A percentile compares a stretch with the other conserved stretches of the same genome.
These are phyloP conservation scores for Brachionus sp. DNA, from an alignment of 1,140 invertebrate genomes.

Conservation along the genomic window DNA sequence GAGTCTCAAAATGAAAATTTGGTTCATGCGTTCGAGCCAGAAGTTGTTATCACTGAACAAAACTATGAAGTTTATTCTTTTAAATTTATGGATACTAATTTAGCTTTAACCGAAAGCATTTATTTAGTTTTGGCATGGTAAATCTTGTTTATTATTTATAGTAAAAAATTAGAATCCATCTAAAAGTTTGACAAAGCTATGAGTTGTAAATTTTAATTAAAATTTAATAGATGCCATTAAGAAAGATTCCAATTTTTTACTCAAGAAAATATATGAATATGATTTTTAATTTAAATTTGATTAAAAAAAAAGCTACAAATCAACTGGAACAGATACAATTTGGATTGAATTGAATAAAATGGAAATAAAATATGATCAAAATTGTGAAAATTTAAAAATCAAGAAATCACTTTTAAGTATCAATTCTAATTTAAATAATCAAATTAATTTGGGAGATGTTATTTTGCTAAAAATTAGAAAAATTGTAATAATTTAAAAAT, in stretches of 20 bases:
- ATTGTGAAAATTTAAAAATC: not conserved
- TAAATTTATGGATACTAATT: not conserved
- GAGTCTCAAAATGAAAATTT: not conserved
- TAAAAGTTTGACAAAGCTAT: too few species aligned
- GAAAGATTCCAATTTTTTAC: too few species aligned
- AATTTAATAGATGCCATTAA: too few species aligned
- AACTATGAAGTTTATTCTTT: not conserved
- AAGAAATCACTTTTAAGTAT: not conserved
- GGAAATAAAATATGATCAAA: not conserved
- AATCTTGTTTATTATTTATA: not conserved
- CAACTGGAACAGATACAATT: not conserved
- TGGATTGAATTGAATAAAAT: not conserved
- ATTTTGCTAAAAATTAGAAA: not conserved
- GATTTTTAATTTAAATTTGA: not conserved
- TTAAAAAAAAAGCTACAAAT: not conserved
- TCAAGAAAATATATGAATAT: too few species aligned
- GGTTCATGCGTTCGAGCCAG: not conserved
- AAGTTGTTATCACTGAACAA: not conserved
- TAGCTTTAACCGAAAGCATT: not conserved
- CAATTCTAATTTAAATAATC: not conserved
- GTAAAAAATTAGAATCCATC: too few species aligned
- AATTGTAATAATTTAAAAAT: not conserved
- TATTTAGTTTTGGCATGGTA: not conserved
- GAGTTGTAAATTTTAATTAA: too few species aligned
- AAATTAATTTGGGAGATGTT: not conserved